These are phyloP conservation scores for Brachyhypopomus gauderio DNA, from an alignment of 2,113 vertebrate genomes.

Conservation along the genomic window DNA sequence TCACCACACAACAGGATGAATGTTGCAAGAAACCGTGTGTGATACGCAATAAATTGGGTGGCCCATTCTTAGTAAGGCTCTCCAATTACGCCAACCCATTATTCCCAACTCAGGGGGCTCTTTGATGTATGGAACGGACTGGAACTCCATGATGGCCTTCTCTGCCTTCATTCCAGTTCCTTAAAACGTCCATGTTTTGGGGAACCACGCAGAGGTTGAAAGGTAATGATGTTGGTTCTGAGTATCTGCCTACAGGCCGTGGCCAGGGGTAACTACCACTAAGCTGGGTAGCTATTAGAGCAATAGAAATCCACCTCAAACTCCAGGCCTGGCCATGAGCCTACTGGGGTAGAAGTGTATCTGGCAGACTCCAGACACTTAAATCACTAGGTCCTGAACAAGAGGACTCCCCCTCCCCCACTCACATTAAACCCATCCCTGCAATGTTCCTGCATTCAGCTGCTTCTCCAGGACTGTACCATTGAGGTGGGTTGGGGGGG, in stretches of 20 bases:
- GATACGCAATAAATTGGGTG: neutral
- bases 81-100: neutral
- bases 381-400: slow-evolving; percentile 68
- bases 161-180: neutral
- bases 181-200: neutral
- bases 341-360: slow-evolving; percentile 63
- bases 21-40: slow-evolving; percentile 21
- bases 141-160: neutral
- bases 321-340: slow-evolving; percentile 51
- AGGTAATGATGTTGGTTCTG: neutral
- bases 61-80: neutral
- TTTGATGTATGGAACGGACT: neutral
- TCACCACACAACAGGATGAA: slow-evolving; percentile 3
- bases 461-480: slow-evolving; percentile 27
- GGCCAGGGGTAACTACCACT: slow-evolving; percentile 46
- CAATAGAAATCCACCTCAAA: slow-evolving; percentile 68
- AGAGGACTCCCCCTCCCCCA: slow-evolving; percentile 34
- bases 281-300: slow-evolving; percentile 67
- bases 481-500: slow-evolving; percentile 1
- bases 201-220: neutral
- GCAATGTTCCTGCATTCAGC: neutral
- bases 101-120: neutral
- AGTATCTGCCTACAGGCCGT: slow-evolving; percentile 8
- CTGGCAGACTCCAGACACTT: slow-evolving; percentile 62
- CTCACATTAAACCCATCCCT: neutral